These are phyloP conservation scores for Adelges cooleyi DNA, from an alignment of 1,140 invertebrate species.

Conservation along the genomic window DNA sequence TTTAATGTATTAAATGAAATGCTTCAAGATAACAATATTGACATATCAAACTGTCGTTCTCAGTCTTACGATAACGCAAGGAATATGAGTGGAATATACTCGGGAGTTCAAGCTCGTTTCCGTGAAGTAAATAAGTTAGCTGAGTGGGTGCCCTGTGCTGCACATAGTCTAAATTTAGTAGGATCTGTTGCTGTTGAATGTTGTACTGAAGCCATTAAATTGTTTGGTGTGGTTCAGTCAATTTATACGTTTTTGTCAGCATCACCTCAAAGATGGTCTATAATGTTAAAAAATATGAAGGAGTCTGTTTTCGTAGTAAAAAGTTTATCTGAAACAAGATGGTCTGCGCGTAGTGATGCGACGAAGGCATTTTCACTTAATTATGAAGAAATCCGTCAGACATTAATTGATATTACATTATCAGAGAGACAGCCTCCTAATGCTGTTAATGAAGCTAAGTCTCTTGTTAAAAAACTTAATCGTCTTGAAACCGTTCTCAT, in stretches of 20 bases:
- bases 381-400: not conserved
- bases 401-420: constrained; percentile 13
- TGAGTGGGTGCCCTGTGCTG: not conserved
- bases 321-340: constrained; percentile 6
- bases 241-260: constrained; percentile 6
- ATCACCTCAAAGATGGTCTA: not conserved
- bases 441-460: constrained; percentile 10
- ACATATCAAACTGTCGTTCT: constrained; percentile 29
- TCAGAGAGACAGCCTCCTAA: not conserved
- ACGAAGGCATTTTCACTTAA: constrained; percentile 1
- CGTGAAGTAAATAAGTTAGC: not conserved
- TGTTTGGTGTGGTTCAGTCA: constrained; percentile 1
- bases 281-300: not conserved
- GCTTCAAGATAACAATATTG: not conserved
- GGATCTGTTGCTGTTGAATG: not conserved
- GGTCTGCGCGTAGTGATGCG: constrained; percentile 16
- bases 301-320: not conserved
- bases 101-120: not conserved
- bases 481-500: constrained; percentile 25
- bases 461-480: constrained; percentile 22
- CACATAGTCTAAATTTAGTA: constrained; percentile 5
- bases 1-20: not conserved
- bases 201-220: constrained; percentile 2
- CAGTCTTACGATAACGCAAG: constrained; percentile 34
- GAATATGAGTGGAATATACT: constrained; percentile 1